A percentile compares a stretch with the other conserved stretches of the same genome.
Conservation (phyloP, 2,797 vertebrate genomes). For the Heteromormyrus szaboi region DNA sequence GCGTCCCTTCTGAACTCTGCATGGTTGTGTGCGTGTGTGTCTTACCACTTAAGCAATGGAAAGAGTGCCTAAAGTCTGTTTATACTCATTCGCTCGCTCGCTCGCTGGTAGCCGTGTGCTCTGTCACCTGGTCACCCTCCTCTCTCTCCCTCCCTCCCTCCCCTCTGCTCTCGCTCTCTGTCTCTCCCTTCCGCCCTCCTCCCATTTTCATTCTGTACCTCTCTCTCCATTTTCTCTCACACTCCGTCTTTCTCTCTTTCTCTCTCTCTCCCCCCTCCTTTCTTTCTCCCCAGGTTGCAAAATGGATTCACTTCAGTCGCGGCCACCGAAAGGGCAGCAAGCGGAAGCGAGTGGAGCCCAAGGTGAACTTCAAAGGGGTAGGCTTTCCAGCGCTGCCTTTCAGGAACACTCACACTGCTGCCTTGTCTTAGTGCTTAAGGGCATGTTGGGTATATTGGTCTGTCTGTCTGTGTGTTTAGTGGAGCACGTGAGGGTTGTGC, state of each 20-base stretch:
- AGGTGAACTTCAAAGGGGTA: slow-evolving; percentile 82
- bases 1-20: slow-evolving; percentile 30
- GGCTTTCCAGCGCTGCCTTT: slow-evolving; percentile 35
- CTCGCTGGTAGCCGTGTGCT: slow-evolving; percentile 33
- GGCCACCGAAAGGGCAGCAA: slow-evolving; percentile 70
- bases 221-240: slow-evolving; percentile 15
- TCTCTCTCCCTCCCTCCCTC: slow-evolving; percentile 19
- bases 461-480: not conserved
- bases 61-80: slow-evolving; percentile 42
- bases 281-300: slow-evolving; percentile 71
- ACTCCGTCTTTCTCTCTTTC: slow-evolving; percentile 21
- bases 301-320: slow-evolving; percentile 79
- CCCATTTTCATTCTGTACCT: slow-evolving; percentile 16
- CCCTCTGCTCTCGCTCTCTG: not conserved
- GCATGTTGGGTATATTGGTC: not conserved
- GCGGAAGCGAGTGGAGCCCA: slow-evolving; percentile 66
- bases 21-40: slow-evolving; percentile 12
- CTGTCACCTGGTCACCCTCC: slow-evolving; percentile 6
- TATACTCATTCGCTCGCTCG: slow-evolving; percentile 37
- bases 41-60: slow-evolving; percentile 42
- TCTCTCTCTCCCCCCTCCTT: not conserved
- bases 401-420: not conserved
- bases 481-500: not conserved
- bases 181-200: slow-evolving; percentile 27
- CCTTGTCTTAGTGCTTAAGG: slow-evolving; percentile 35